These are phyloP conservation scores for Hemibagrus guttatus DNA, from an alignment of 2,797 vertebrate species.

Conservation along the genomic window DNA sequence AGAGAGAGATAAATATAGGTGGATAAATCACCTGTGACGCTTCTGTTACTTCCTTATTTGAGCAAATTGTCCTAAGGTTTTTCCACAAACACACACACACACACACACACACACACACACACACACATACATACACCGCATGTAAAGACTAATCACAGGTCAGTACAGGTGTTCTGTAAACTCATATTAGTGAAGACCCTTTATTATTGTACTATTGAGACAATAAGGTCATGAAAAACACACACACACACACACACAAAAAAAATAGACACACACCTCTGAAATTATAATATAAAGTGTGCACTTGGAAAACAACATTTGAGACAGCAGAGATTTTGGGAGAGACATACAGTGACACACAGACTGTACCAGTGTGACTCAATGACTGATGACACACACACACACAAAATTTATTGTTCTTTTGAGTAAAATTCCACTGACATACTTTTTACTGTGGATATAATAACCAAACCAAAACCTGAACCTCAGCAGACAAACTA, in stretches of 20 bases:
- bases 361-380: slow-evolving; percentile 11
- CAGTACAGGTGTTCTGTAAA: not conserved
- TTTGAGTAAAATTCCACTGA: not conserved
- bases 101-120: slow-evolving; percentile 13
- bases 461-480: not conserved
- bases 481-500: not conserved
- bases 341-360: slow-evolving; percentile 12
- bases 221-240: not conserved
- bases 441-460: not conserved
- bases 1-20: slow-evolving; percentile 1
- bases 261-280: not conserved
- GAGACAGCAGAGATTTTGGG: not conserved
- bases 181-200: not conserved
- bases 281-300: slow-evolving; percentile 8
- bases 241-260: not conserved
- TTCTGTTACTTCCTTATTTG: slow-evolving; percentile 23
- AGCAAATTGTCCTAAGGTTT: not conserved
- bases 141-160: not conserved
- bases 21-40: not conserved
- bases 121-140: not conserved
- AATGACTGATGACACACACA: not conserved
- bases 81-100: slow-evolving; percentile 14
- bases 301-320: not conserved
- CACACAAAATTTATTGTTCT: not conserved
- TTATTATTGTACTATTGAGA: slow-evolving; percentile 1